A percentile compares a stretch with the other conserved stretches of the same genome.
phyloP scores from a whole-genome alignment of 2,797 vertebrate species.

The Hypotaenidia okinawae region DNA sequence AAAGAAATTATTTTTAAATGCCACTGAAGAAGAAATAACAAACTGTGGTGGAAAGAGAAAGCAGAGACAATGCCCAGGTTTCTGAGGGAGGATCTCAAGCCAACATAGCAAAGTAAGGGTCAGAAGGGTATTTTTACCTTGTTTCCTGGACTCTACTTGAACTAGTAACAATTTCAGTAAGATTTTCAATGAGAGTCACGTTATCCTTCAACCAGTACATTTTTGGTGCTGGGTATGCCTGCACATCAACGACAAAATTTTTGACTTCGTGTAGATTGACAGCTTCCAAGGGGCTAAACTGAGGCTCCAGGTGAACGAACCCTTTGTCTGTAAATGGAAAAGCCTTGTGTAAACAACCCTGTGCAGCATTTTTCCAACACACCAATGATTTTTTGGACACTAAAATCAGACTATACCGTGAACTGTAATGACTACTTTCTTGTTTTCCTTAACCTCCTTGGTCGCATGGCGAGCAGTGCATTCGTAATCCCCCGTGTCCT shows the following conservation, averaged over 20 bases:
- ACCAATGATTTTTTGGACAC: not conserved
- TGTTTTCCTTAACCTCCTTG: slow-evolving; percentile 86
- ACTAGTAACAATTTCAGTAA: slow-evolving; percentile 90
- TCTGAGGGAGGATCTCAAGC: not conserved
- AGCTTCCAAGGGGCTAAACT: slow-evolving; percentile 82
- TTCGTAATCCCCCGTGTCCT: slow-evolving; percentile 93
- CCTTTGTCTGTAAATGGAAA: slow-evolving; percentile 83
- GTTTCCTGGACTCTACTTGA: slow-evolving; percentile 84
- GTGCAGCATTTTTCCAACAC: not conserved
- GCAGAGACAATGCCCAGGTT: not conserved
- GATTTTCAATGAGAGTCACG: slow-evolving; percentile 84
- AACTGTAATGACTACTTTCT: slow-evolving; percentile 87
- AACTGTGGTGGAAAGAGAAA: not conserved
- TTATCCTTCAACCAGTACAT: slow-evolving; percentile 94
- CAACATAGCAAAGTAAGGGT: not conserved
- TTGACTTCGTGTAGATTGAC: slow-evolving; percentile 90
- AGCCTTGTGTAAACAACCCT: not conserved
- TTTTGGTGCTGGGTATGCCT: slow-evolving; percentile 85
- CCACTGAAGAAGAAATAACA: not conserved
- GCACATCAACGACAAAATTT: slow-evolving; percentile 87
- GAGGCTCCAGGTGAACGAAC: slow-evolving; percentile 84
- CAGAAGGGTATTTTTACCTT: slow-evolving; percentile 80
- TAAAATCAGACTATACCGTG: slow-evolving; percentile 82
- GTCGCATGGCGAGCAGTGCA: slow-evolving; percentile 90
- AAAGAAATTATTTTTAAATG: not conserved